Percentiles rank a stretch among this genome's conserved stretches.
Evolutionary conservation across 1,140 invertebrate genomes (phyloP).

Genomic region (Calosoma granatense): DNA sequence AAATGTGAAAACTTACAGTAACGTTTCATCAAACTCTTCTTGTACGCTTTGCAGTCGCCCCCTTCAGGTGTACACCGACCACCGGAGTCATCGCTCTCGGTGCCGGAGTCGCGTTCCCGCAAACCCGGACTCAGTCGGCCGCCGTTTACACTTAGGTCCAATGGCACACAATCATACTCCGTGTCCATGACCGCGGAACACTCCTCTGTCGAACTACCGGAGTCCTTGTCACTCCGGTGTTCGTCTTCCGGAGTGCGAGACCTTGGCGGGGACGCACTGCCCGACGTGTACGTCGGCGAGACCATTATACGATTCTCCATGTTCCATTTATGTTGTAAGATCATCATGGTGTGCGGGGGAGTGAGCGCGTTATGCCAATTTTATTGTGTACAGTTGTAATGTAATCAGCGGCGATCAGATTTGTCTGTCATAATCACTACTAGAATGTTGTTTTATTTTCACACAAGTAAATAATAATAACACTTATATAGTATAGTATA

Average conservation of each 20-base stretch:
- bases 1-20: constrained; percentile 61
- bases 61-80: constrained; percentile 45
- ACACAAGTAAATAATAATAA: no score
- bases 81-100: constrained; percentile 66
- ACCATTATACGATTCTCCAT: constrained; percentile 12
- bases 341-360: constrained; percentile 13
- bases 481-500: no score
- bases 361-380: no score
- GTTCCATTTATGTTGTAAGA: constrained; percentile 12
- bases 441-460: no score
- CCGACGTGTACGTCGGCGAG: constrained; percentile 10
- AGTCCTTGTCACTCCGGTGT: constrained; percentile 15
- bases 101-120: constrained; percentile 47
- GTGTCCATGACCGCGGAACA: constrained; percentile 37
- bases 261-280: constrained; percentile 11
- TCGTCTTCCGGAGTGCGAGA: constrained; percentile 19
- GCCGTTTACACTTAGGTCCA: constrained; percentile 47
- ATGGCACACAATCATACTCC: constrained; percentile 40
- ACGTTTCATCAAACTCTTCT: constrained; percentile 79
- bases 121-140: constrained; percentile 29
- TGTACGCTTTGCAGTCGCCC: constrained; percentile 64
- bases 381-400: no score
- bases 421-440: no score
- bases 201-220: constrained; percentile 26
- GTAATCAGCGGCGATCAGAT: no score